phyloP scores from a whole-genome alignment of 2,113 vertebrate genomes.

The Heterotis niloticus region DNA sequence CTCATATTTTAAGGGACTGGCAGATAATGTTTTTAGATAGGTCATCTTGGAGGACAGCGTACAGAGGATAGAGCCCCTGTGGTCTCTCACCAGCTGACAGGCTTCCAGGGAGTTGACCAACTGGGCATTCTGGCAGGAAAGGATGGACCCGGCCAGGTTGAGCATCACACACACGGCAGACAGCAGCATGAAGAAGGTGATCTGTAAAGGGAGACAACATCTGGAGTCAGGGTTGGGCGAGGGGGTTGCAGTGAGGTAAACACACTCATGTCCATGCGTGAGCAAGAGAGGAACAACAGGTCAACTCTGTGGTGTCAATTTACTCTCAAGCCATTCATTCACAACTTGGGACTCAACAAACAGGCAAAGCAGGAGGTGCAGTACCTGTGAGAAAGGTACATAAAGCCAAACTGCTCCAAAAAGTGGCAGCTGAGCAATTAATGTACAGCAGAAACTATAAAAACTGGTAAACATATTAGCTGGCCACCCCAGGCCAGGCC shows the following conservation, averaged over 20 bases:
- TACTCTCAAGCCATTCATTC: neutral
- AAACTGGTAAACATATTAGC: neutral
- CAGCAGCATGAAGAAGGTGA: constrained; percentile 97
- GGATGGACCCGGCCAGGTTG: constrained; percentile 94
- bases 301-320: neutral
- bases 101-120: constrained; percentile 88
- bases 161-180: constrained; percentile 98
- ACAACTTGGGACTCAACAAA: too few species aligned
- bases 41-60: neutral
- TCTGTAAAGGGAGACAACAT: constrained; percentile 63
- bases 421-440: too few species aligned
- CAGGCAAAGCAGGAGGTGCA: too few species aligned
- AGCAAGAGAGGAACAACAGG: neutral
- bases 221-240: neutral
- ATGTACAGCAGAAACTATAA: neutral
- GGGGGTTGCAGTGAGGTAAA: neutral
- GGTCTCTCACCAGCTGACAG: constrained; percentile 91
- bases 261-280: neutral
- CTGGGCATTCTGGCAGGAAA: constrained; percentile 97
- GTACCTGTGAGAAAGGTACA: too few species aligned
- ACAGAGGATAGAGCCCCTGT: constrained; percentile 2
- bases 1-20: neutral
- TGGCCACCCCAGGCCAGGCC: neutral
- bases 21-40: neutral
- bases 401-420: too few species aligned